Conservation (phyloP, 2,888 invertebrate species). For the Drosophila parthenogenetica region DNA sequence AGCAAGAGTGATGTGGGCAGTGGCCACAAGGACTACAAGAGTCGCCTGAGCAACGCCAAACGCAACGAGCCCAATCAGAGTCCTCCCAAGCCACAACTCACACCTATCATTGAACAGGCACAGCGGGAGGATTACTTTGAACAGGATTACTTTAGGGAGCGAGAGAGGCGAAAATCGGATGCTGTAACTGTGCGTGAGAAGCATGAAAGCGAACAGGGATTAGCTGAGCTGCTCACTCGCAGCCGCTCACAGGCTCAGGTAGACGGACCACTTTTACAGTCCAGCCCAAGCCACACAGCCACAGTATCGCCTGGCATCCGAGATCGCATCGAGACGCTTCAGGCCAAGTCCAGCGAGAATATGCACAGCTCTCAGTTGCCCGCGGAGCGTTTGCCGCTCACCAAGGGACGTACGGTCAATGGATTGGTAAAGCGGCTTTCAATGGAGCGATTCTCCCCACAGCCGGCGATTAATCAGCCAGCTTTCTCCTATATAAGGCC, state of each 20-base stretch:
- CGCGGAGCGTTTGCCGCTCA: constrained; percentile 89
- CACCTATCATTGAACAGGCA: constrained; percentile 92
- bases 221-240: constrained; percentile 77
- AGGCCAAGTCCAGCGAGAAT: constrained; percentile 86
- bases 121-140: constrained; percentile 88
- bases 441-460: constrained; percentile 89
- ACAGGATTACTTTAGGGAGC: constrained; percentile 84
- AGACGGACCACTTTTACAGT: constrained; percentile 85
- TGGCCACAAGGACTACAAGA: constrained; percentile 59
- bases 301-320: constrained; percentile 85
- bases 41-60: constrained; percentile 52
- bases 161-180: constrained; percentile 83
- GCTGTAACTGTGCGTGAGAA: constrained; percentile 83
- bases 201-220: constrained; percentile 77
- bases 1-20: constrained; percentile 88
- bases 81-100: constrained; percentile 87
- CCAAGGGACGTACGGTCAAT: constrained; percentile 90
- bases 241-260: constrained; percentile 76
- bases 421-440: constrained; percentile 91
- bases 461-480: constrained; percentile 90
- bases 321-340: constrained; percentile 76
- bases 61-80: constrained; percentile 57
- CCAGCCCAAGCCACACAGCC: not conserved
- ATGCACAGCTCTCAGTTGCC: constrained; percentile 92
- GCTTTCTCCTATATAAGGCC: constrained; percentile 92